phyloP scores from a whole-genome alignment of 2,888 invertebrate genomes.

The Tholera decimalis region DNA sequence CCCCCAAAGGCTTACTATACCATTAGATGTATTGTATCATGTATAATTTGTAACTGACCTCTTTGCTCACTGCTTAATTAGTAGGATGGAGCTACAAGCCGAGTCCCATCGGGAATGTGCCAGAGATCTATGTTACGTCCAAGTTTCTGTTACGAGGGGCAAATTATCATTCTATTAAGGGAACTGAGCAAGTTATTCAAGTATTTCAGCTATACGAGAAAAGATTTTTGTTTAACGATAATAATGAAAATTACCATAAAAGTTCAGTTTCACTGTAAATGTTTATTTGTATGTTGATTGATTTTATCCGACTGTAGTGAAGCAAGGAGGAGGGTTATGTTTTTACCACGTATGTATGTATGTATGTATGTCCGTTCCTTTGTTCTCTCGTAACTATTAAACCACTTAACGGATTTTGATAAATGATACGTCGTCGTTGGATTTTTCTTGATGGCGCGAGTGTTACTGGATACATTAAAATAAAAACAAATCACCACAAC shows the following conservation, averaged over 20 bases:
- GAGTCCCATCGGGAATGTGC: constrained; percentile 39
- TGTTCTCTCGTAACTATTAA: too few species aligned
- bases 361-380: too few species aligned
- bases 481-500: too few species aligned
- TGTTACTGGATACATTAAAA: too few species aligned
- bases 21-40: constrained; percentile 43
- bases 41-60: constrained; percentile 42
- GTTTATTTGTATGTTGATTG: too few species aligned
- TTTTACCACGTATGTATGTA: too few species aligned
- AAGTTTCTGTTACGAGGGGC: constrained; percentile 28
- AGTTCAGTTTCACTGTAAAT: too few species aligned
- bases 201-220: constrained; percentile 5
- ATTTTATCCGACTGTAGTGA: too few species aligned
- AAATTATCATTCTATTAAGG: constrained; percentile 39
- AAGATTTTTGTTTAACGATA: background rate
- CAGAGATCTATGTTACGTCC: constrained; percentile 13
- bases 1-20: constrained; percentile 27
- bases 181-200: constrained; percentile 1
- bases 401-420: too few species aligned
- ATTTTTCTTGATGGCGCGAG: too few species aligned
- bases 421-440: too few species aligned
- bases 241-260: background rate
- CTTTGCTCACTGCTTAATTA: constrained; percentile 49
- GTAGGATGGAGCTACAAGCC: constrained; percentile 25
- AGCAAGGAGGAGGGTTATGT: too few species aligned